Conservation (phyloP, 2,888 invertebrate genomes). For the Aspidiotus destructor region DNA sequence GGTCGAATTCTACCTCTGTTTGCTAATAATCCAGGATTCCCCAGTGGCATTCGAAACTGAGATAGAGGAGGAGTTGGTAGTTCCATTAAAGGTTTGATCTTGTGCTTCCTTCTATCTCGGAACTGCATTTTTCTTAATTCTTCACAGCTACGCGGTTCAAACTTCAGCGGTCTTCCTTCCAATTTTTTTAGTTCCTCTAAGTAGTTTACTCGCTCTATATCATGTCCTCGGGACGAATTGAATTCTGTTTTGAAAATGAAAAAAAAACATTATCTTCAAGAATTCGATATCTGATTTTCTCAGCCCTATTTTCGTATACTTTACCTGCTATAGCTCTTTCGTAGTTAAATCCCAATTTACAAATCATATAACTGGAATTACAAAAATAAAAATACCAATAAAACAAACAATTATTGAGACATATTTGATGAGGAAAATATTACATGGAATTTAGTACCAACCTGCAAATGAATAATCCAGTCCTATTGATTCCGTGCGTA, state of each 20-base stretch:
- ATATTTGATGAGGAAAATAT: background rate
- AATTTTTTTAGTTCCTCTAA: background rate
- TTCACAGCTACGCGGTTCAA: too few relatives aligned
- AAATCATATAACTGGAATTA: constrained; percentile 28
- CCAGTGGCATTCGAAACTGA: too few relatives aligned
- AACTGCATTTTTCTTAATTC: too few relatives aligned
- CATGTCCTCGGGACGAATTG: background rate
- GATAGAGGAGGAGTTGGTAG: too few relatives aligned
- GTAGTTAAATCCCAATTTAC: constrained; percentile 19
- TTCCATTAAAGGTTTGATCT: too few relatives aligned
- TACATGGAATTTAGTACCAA: background rate
- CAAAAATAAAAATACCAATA: background rate
- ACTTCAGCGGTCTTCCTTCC: background rate
- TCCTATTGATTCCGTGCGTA: constrained; percentile 23
- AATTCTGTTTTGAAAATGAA: background rate
- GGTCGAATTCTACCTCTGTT: too few relatives aligned
- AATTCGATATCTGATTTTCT: background rate
- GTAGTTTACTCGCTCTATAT: background rate
- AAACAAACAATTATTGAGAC: background rate
- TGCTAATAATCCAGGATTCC: too few relatives aligned
- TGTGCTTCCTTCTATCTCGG: too few relatives aligned
- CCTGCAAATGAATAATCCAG: constrained; percentile 26
- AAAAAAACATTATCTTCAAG: background rate
- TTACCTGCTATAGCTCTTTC: constrained; percentile 18
- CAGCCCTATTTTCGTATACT: background rate